Base-by-base conservation (phyloP, 2,888 invertebrate species). In the Subacronicta megacephala region DNA sequence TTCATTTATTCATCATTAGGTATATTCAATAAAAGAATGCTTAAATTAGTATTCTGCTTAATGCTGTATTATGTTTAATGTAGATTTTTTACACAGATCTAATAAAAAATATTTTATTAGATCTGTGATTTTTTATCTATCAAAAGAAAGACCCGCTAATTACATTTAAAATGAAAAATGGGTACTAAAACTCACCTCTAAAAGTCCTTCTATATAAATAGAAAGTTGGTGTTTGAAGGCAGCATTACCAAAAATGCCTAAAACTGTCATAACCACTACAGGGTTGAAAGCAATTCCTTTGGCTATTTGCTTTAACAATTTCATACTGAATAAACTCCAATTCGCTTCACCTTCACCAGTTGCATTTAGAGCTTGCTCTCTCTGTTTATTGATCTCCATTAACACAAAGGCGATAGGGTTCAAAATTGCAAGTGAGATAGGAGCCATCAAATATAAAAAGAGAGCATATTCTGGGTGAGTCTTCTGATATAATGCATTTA, bases 371-470 rank as follows among this genome's bases (percentile, higher is more conserved):
- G 78, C 67, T 57, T 78, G 81, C 56, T 89, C 88, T 81, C 88
- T 92, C 60, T 95, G 95, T 80, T 95, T 96, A 62, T 95, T 95
- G 41, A 98, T 96, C 93, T 99, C 99, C 96, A 99, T 96, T 61
- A 99, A 88, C 4, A 98, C 94, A 87, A 99, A 98, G 17, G 98
- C 98, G 68, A 99, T 95, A 0, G 99, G 99, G 90, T 99, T 99
- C 20, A 99, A 93, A 75, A 99, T 96, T 1, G 98, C 97, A 62
- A 99, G 92, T 37, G 98, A 99, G 83, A 99, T 98, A 0, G 99
- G 99, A 9, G 99, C 98, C 95, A 99, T 96, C 46, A 99, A 94
- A 85, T 99, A 99, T 42, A 99, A 93, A 87, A 99, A 99, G 0
- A 97, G 95, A 0, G 98, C 96, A 93, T 98, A 99, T 80, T 99